Conservation (phyloP, 2,797 vertebrate genomes). For the Rhynchonycteris naso region DNA sequence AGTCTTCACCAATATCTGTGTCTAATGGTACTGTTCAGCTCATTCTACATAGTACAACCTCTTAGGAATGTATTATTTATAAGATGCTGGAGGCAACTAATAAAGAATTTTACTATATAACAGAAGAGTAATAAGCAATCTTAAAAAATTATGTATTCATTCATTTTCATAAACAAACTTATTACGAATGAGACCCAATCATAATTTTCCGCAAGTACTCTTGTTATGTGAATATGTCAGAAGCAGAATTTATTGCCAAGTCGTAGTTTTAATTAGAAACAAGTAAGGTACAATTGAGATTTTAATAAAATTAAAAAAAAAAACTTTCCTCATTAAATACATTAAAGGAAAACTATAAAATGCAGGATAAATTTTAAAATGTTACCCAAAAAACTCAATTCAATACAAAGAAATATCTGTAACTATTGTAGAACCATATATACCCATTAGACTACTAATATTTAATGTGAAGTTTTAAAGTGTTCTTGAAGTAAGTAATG, state of each 20-base stretch:
- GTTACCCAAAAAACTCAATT: slow-evolving; percentile 61
- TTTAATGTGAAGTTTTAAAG: slow-evolving; percentile 20
- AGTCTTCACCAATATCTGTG: not conserved
- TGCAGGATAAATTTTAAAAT: slow-evolving; percentile 62
- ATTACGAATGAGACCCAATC: slow-evolving; percentile 73
- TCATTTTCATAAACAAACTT: slow-evolving; percentile 71
- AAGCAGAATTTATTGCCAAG: slow-evolving; percentile 83
- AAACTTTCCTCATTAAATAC: slow-evolving; percentile 77
- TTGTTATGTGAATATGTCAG: slow-evolving; percentile 71
- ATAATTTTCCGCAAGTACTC: slow-evolving; percentile 81
- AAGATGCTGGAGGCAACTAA: slow-evolving; percentile 39
- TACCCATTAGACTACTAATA: slow-evolving; percentile 73
- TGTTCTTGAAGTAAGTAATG: not conserved
- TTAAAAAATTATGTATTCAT: slow-evolving; percentile 66
- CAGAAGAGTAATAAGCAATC: slow-evolving; percentile 27
- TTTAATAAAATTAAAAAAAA: slow-evolving; percentile 83
- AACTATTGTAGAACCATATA: slow-evolving; percentile 62
- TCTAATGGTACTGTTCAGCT: not conserved
- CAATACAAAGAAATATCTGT: slow-evolving; percentile 54
- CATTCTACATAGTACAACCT: slow-evolving; percentile 16
- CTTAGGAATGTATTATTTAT: not conserved
- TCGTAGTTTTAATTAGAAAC: slow-evolving; percentile 84
- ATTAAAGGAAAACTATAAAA: slow-evolving; percentile 78
- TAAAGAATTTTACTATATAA: slow-evolving; percentile 29
- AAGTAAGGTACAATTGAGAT: slow-evolving; percentile 77